phyloP scores from a whole-genome alignment of 2,113 vertebrate species.

The Galbula dea region DNA sequence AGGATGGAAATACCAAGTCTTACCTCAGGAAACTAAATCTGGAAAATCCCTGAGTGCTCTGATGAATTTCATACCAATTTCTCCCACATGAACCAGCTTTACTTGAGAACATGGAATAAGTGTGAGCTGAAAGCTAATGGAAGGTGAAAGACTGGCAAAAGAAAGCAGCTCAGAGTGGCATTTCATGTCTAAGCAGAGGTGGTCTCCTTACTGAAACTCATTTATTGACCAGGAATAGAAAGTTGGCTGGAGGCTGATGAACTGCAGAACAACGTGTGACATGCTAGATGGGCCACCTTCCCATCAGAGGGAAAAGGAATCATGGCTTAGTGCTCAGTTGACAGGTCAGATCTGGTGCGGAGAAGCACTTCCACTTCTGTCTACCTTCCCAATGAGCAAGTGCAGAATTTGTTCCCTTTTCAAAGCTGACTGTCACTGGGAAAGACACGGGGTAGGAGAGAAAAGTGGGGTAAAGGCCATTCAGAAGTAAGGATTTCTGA shows the following conservation, averaged over 20 bases:
- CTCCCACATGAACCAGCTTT: neutral
- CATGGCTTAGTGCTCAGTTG: neutral
- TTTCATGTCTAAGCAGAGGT: neutral
- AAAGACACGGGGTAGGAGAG: neutral
- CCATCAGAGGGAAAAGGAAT: neutral
- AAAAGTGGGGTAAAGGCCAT: neutral
- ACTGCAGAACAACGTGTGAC: neutral
- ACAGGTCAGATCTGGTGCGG: neutral
- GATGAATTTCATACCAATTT: neutral
- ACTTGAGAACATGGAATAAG: neutral
- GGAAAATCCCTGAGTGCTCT: neutral
- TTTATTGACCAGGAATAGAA: neutral
- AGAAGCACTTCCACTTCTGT: neutral
- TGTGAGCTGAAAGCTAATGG: neutral
- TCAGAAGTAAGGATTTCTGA: constrained; percentile 42
- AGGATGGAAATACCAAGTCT: neutral
- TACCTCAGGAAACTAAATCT: neutral
- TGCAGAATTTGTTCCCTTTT: neutral
- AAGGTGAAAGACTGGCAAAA: neutral
- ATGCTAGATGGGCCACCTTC: accelerated
- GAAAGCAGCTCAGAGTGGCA: neutral
- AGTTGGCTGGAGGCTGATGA: neutral
- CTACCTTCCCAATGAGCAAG: neutral
- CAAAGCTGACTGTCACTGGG: neutral
- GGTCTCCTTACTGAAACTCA: neutral